Evolutionary conservation across 2,888 invertebrate genomes (phyloP).

Genomic region (Apomyelois bistriatella): DNA sequence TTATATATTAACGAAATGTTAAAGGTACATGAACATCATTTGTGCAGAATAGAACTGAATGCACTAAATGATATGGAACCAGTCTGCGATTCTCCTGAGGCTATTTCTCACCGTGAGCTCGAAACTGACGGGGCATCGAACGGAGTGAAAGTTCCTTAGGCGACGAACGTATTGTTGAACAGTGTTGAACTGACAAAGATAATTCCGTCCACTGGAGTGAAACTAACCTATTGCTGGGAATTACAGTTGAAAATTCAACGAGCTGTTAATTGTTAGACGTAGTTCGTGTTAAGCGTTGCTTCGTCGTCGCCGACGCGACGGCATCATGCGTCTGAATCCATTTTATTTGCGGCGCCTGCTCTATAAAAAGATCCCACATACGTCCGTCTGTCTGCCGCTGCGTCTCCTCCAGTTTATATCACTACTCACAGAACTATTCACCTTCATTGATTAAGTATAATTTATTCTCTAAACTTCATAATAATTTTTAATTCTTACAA

Average conservation of each 20-base stretch:
- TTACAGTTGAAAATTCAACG: slow-evolving; percentile 11
- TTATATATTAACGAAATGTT: too few relatives aligned
- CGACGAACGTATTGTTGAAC: slow-evolving; percentile 9
- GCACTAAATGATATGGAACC: slow-evolving; percentile 29
- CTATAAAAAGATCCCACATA: slow-evolving; percentile 63
- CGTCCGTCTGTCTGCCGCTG: slow-evolving; percentile 50
- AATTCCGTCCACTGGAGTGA: slow-evolving; percentile 2
- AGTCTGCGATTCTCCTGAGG: slow-evolving; percentile 34
- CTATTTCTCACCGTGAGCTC: slow-evolving; percentile 33
- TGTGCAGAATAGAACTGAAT: not conserved
- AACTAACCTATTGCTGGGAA: not conserved
- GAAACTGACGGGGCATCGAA: slow-evolving; percentile 40
- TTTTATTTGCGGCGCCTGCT: slow-evolving; percentile 58
- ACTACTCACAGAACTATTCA: not conserved
- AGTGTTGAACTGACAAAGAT: slow-evolving; percentile 11
- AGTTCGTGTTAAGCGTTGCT: slow-evolving; percentile 15
- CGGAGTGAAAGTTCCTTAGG: slow-evolving; percentile 47
- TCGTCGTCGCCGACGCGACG: slow-evolving; percentile 25
- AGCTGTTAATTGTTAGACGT: not conserved
- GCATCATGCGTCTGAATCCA: slow-evolving; percentile 47
- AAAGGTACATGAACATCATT: not conserved
- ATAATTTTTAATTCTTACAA: too few relatives aligned
- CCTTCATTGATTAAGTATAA: not conserved
- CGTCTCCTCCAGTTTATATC: slow-evolving; percentile 45
- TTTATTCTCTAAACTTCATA: not conserved